phyloP scores from a whole-genome alignment of 2,797 vertebrate species.

The Sebastes miniatus region DNA sequence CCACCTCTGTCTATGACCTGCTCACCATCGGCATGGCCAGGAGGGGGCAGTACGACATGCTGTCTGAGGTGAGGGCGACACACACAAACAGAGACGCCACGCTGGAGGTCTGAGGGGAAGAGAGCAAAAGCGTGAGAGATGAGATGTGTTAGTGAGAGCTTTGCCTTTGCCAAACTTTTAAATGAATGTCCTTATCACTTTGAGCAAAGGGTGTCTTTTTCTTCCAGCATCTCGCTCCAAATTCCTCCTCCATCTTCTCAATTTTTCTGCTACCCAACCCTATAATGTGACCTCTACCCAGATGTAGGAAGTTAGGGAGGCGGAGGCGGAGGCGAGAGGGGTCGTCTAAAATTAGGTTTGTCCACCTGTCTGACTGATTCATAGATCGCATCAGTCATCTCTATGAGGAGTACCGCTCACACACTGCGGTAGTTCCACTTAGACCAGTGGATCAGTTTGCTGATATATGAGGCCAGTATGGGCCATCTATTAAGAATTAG shows the following conservation, averaged over 20 bases:
- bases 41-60: constrained; percentile 96
- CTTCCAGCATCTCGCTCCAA: not conserved
- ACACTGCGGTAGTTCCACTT: constrained; percentile 1
- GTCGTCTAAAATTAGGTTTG: constrained; percentile 35
- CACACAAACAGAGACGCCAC: not conserved
- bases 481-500: constrained; percentile 41
- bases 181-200: constrained; percentile 58
- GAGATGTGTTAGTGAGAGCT: constrained; percentile 52
- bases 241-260: not conserved
- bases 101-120: constrained; percentile 34
- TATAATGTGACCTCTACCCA: constrained; percentile 16
- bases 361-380: constrained; percentile 59
- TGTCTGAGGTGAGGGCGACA: constrained; percentile 89
- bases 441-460: constrained; percentile 24
- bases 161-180: constrained; percentile 65
- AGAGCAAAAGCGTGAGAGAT: constrained; percentile 32
- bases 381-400: constrained; percentile 37
- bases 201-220: constrained; percentile 17
- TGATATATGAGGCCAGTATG: constrained; percentile 24
- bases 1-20: constrained; percentile 94
- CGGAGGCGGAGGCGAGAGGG: constrained; percentile 17
- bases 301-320: constrained; percentile 35
- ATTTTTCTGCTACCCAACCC: not conserved
- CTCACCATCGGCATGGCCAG: constrained; percentile 96
- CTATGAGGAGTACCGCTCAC: not conserved